A percentile compares a stretch with the other conserved stretches of the same genome.
Conservation (phyloP, 2,113 vertebrate genomes). For the Sus scrofa region DNA sequence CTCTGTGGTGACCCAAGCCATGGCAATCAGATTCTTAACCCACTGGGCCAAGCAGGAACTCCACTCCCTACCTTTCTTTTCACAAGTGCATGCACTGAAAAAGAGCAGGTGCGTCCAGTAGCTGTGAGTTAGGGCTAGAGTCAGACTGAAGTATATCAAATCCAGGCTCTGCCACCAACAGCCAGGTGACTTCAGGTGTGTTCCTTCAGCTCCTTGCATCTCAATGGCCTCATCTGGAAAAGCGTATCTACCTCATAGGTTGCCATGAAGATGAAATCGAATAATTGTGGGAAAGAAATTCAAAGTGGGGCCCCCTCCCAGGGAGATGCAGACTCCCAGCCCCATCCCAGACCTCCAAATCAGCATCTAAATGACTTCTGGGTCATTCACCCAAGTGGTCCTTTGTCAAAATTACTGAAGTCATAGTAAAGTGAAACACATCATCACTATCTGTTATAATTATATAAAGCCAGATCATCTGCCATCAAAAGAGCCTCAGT, state of each 20-base stretch:
- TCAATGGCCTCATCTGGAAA: neutral
- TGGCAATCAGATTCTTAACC: too few species aligned
- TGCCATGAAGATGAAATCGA: neutral
- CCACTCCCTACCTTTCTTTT: neutral
- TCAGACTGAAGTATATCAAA: neutral
- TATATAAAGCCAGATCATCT: neutral
- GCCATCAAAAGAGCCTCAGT: neutral
- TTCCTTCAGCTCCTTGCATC: neutral
- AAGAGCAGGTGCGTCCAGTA: neutral
- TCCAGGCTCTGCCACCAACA: neutral
- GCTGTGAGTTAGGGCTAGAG: neutral
- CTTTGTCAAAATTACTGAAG: neutral
- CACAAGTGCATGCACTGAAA: neutral
- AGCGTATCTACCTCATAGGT: neutral
- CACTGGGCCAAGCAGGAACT: too few species aligned
- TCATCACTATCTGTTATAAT: neutral
- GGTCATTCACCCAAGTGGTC: neutral
- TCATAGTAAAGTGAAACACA: neutral
- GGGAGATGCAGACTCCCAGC: neutral
- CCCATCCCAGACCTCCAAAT: neutral
- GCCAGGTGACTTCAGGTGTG: neutral
- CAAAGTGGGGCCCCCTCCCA: neutral
- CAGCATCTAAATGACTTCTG: rapidly evolving
- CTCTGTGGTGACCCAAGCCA: too few species aligned
- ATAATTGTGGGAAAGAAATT: neutral